Conservation (phyloP, 2,113 vertebrate species). For the Sander lucioperca region DNA sequence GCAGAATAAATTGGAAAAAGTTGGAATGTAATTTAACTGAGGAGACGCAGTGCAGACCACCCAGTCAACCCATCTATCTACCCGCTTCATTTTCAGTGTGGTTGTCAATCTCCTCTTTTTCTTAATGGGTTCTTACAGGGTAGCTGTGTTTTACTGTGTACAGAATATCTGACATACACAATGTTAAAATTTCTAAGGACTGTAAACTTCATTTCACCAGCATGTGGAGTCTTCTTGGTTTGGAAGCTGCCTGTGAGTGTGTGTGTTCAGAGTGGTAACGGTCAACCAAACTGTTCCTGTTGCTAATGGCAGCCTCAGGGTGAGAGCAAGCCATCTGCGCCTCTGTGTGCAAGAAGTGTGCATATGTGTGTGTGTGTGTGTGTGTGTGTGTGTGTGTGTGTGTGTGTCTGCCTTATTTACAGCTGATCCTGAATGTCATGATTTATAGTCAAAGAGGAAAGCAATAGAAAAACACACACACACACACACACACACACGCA, state of each 20-base stretch:
- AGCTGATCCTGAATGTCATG: conserved; percentile 30
- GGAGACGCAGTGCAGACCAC: neutral
- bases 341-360: conserved; percentile 35
- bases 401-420: conserved; percentile 30
- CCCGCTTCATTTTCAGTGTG: neutral
- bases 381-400: conserved; percentile 15
- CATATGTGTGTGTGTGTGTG: conserved; percentile 5
- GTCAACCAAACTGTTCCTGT: conserved; percentile 50
- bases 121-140: neutral
- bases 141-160: neutral
- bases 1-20: neutral
- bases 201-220: conserved; percentile 1
- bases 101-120: neutral
- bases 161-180: neutral
- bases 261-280: neutral
- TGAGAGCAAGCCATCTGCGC: conserved; percentile 53
- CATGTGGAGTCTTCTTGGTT: conserved; percentile 1
- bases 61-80: neutral
- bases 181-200: neutral
- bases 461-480: neutral
- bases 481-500: conserved; percentile 2
- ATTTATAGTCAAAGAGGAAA: conserved; percentile 9
- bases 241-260: neutral
- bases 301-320: conserved; percentile 49
- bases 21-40: neutral